Evolutionary conservation across 1,140 invertebrate genomes (phyloP), one percentile per base, ranked within the genome.

Genomic region (Drosophila miranda): DNA sequence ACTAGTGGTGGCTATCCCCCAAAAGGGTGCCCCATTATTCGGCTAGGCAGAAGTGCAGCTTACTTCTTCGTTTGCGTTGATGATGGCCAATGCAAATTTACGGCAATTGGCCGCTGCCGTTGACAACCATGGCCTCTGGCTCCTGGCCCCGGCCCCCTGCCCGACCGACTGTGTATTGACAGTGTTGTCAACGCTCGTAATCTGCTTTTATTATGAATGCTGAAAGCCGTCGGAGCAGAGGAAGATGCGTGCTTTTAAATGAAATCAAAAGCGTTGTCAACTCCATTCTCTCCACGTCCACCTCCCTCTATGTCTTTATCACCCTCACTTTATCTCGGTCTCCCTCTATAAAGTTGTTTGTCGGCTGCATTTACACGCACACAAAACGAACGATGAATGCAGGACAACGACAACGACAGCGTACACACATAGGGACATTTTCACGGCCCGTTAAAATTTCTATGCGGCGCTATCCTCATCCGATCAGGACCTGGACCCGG

Each of bases 151-250:
- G 23, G 23, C 23, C 28, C 42, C 19, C 21, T 38, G 42, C 44
- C 34, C 42, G 23, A 26, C 23, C 28, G 8, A 16, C 28, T 41
- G 14, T 72, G 69, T 81, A 87, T 86, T 87, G 82, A 86, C 81
- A 86, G 64, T 74, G 80, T 64, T 86, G 81, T 86, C 81, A 87
- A 72, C 81, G 63, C 64, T 67, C 75, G 75, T 86, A 86, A 87
- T 80, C 78, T 86, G 82, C 61, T 71, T 81, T 84, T 84, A 77
- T 84, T 87, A 84, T 74, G 79, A 56, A 66, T 49, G 72, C 51
- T 38, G 51, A 52, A 49, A 38, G 59, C 51, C 70, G 71, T 46
- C 53, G 55, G 60, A 75, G 75, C 56, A 51, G 60, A 75, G 75
- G 74, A 54, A 76, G 73, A 75, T 75, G 71, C 71, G 71, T 53